A percentile compares a stretch with the other conserved stretches of the same genome.
Evolutionary conservation across 1,140 invertebrate species (phyloP).

Genomic region (Danaus melanippus): DNA sequence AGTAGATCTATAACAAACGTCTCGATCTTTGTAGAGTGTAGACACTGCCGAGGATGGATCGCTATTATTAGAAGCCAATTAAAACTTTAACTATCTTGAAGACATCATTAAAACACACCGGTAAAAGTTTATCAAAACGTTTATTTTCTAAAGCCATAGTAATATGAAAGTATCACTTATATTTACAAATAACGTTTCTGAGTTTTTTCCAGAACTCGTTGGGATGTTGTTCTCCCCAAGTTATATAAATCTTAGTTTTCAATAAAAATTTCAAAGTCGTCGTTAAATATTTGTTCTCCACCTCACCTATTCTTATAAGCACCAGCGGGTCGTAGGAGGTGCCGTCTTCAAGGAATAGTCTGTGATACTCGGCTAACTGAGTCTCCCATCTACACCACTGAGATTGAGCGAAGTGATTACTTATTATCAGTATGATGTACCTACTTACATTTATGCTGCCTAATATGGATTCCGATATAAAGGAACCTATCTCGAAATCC

Average conservation of each 20-base stretch:
- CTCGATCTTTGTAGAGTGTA: too few species aligned
- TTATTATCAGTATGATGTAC: constrained; percentile 76
- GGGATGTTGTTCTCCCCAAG: constrained; percentile 70
- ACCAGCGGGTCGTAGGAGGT: constrained; percentile 71
- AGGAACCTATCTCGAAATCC: constrained; percentile 76
- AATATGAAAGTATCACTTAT: constrained; percentile 15
- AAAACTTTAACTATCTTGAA: too few species aligned
- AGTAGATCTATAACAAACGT: too few species aligned
- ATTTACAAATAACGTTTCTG: constrained; percentile 41
- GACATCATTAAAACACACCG: too few species aligned
- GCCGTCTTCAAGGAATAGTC: constrained; percentile 68
- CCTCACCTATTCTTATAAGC: constrained; percentile 73
- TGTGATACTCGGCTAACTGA: constrained; percentile 73
- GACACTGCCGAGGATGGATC: too few species aligned
- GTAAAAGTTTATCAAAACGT: too few species aligned
- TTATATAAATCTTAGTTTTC: constrained; percentile 76
- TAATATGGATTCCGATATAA: constrained; percentile 76
- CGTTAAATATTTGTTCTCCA: constrained; percentile 69
- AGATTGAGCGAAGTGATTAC: constrained; percentile 76
- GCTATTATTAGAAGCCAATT: too few species aligned
- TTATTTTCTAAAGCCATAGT: too few species aligned
- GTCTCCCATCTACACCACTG: constrained; percentile 80
- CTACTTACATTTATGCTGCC: constrained; percentile 74
- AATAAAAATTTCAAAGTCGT: constrained; percentile 74
- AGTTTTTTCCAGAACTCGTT: constrained; percentile 71